Evolutionary conservation across 2,113 vertebrate species (phyloP).

Genomic region (Oryzias woworae): DNA sequence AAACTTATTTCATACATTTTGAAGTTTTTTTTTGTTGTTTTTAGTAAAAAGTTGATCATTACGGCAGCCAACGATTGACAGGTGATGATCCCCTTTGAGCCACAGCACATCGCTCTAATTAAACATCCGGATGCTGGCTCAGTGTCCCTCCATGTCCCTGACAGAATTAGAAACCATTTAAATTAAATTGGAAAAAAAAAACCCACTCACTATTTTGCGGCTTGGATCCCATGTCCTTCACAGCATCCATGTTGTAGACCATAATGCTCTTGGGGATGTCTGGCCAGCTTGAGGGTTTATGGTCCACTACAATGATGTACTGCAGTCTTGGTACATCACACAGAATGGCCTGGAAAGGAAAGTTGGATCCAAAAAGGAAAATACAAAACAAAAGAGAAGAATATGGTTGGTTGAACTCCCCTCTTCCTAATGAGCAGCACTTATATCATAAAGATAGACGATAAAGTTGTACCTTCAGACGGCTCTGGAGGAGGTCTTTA

Average conservation of each 20-base stretch:
- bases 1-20: too few species aligned
- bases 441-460: not conserved
- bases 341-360: constrained; percentile 83
- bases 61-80: not conserved
- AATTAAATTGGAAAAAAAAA: constrained; percentile 35
- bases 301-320: constrained; percentile 93
- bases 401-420: not conserved
- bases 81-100: constrained; percentile 2
- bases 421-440: constrained; percentile 1
- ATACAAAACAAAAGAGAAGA: constrained; percentile 12
- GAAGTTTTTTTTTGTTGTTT: too few species aligned
- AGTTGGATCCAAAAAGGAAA: not conserved
- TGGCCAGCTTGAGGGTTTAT: constrained; percentile 81
- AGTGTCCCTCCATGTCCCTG: constrained; percentile 27
- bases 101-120: constrained; percentile 40
- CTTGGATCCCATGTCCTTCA: constrained; percentile 89
- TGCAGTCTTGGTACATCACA: constrained; percentile 86
- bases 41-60: not conserved
- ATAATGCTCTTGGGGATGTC: constrained; percentile 87
- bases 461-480: constrained; percentile 83
- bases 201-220: constrained; percentile 75
- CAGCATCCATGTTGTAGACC: constrained; percentile 88
- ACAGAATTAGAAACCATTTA: constrained; percentile 60
- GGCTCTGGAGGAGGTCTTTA: constrained; percentile 90
- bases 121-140: constrained; percentile 33